A percentile compares a stretch with the other conserved stretches of the same genome.
Conservation (phyloP, 2,113 vertebrate genomes). For the Dicentrarchus labrax region DNA sequence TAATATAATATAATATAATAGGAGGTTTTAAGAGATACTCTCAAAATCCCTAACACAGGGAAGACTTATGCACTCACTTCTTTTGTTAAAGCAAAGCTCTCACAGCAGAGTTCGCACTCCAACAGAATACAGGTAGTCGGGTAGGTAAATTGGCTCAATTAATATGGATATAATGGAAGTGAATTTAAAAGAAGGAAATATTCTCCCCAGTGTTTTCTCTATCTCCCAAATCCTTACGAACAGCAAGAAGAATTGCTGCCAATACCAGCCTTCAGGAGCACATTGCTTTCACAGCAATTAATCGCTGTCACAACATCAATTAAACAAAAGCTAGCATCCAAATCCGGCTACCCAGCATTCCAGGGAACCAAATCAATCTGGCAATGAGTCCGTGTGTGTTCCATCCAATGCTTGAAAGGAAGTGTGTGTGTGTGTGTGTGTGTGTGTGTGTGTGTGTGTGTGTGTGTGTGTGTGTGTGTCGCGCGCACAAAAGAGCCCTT, state of each 20-base stretch:
- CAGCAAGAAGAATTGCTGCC: constrained; percentile 42
- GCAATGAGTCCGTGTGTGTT: constrained; percentile 29
- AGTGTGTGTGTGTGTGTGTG: constrained; percentile 21
- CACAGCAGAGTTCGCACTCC: background rate
- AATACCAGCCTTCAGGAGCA: constrained; percentile 66
- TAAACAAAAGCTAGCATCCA: constrained; percentile 69
- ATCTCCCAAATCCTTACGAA: constrained; percentile 40
- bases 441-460: background rate
- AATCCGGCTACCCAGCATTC: constrained; percentile 67
- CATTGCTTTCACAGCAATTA: constrained; percentile 78
- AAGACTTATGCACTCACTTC: background rate
- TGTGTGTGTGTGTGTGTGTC: background rate
- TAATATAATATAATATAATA: background rate
- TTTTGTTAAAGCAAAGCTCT: background rate
- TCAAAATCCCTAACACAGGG: background rate
- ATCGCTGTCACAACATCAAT: constrained; percentile 82
- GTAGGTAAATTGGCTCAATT: constrained; percentile 21
- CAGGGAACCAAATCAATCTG: constrained; percentile 67
- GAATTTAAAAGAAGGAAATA: background rate
- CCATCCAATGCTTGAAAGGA: constrained; percentile 36
- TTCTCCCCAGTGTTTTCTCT: constrained; percentile 18
- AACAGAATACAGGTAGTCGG: background rate
- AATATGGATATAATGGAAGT: constrained; percentile 20
- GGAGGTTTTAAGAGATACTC: constrained; percentile 13
- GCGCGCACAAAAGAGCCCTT: background rate